phyloP scores from a whole-genome alignment of 2,888 invertebrate genomes.

The Buathra laborator region DNA sequence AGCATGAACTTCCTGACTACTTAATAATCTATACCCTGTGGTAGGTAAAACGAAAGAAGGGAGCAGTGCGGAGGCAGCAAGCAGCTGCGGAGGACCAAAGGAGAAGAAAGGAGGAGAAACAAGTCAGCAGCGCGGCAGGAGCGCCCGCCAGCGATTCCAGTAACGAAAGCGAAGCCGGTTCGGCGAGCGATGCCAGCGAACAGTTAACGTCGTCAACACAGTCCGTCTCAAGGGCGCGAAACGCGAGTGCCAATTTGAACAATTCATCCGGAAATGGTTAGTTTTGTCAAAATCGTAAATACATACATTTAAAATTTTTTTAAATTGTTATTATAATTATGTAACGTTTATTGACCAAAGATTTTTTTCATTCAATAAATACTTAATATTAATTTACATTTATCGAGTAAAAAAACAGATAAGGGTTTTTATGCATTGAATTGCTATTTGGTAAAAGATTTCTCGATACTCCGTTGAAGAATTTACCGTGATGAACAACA shows the following conservation, averaged over 20 bases:
- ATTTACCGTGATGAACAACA: constrained; percentile 66
- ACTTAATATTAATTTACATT: not conserved
- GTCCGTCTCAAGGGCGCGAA: constrained; percentile 79
- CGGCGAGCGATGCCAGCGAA: constrained; percentile 83
- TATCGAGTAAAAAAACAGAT: not conserved
- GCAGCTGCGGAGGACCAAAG: constrained; percentile 82
- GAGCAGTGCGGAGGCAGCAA: constrained; percentile 86
- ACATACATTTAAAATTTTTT: too few species aligned
- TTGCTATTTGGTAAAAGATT: not conserved
- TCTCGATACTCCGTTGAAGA: not conserved
- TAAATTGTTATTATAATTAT: too few species aligned
- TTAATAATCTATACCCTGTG: constrained; percentile 84
- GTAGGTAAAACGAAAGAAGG: constrained; percentile 88
- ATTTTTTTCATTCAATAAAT: too few species aligned
- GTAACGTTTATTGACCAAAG: not conserved
- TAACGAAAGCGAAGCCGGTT: constrained; percentile 84
- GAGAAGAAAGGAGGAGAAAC: constrained; percentile 83
- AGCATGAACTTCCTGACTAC: constrained; percentile 84
- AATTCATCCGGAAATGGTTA: constrained; percentile 84
- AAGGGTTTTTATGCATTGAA: not conserved
- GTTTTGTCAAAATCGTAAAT: constrained; percentile 44
- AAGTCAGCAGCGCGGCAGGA: constrained; percentile 81
- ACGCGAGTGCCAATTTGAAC: constrained; percentile 81
- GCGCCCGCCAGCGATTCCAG: constrained; percentile 84
- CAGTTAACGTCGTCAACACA: constrained; percentile 79